These are phyloP conservation scores for Sphyrna mokarran DNA, from an alignment of 2,113 vertebrate species.

Conservation along the genomic window DNA sequence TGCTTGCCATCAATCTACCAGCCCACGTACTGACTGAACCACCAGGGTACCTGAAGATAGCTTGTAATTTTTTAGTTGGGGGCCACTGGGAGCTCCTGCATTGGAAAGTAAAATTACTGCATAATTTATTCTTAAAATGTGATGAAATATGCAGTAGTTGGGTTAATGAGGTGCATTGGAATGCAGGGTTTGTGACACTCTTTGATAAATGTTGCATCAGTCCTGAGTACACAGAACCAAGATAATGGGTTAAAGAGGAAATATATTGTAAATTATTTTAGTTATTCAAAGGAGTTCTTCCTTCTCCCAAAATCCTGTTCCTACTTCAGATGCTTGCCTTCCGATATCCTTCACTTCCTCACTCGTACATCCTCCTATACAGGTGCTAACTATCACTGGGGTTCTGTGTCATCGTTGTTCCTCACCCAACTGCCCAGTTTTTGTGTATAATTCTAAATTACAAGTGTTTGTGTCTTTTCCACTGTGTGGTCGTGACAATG, in stretches of 20 bases:
- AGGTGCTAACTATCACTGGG: background rate
- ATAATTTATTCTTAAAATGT: conserved; percentile 28
- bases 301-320: background rate
- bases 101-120: background rate
- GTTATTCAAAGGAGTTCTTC: background rate
- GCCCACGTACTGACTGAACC: background rate
- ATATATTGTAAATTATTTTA: background rate
- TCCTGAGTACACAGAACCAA: background rate
- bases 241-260: background rate
- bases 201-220: conserved; percentile 4
- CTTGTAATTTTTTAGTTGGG: background rate
- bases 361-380: no score
- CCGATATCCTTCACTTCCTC: background rate
- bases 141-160: background rate
- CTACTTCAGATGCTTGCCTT: background rate
- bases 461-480: background rate
- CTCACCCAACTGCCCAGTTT: background rate
- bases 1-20: background rate
- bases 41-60: background rate
- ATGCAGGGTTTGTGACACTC: background rate
- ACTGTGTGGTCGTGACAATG: background rate
- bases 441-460: background rate
- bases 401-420: background rate
- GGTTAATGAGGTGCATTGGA: background rate
- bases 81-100: background rate